Evolutionary conservation across 92 coral and sea anemone genomes (phyloP), one percentile per base, ranked within the genome.

Genomic region (Palythoa caribaeorum): DNA sequence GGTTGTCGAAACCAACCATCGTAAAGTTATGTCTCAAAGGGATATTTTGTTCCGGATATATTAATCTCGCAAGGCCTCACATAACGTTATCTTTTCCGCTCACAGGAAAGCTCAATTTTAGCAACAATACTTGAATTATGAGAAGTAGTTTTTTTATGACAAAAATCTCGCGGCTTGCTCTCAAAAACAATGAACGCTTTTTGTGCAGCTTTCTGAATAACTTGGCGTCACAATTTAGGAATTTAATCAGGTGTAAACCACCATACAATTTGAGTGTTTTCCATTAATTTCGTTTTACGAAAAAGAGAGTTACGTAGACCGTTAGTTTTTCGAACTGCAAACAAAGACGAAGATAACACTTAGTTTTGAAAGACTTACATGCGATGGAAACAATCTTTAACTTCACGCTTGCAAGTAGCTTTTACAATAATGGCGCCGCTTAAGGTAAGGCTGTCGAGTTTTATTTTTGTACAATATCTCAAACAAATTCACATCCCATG

Each of bases 381-480:
- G 7, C 50, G 50, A 44, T 44, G 50, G 7, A 44, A 8, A 44
- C 6, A 44, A 44, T 8, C 7, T 44, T 44, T 17, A 55, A 55
- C 17, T 55, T 55, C 62, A 2, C 17, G 62, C 62, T 55, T 11
- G 17, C 62, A 55, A 55, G 14, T 55, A 55, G 62, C 62, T 55
- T 55, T 17, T 15, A 59, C 57, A 2, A 19, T 15, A 76, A 76
- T 47, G 80, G 80, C 65, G 81, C 66, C 19, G 81, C 21, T 36
- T 17, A 6, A 12, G 50, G 16, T 36, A 19, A 55, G 21, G 36
- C 7, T 20, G 80, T 62, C 38, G 38, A 52, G 63, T 76, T 76
- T 37, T 76, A 50, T 76, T 52, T 70, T 39, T 80, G 73, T 6
- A 16, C 85, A 80, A 65, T 80, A 65, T 80, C 85, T 39, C 52